Conservation (phyloP, 2,888 invertebrate genomes). For the Tetheella fluctuosa region DNA sequence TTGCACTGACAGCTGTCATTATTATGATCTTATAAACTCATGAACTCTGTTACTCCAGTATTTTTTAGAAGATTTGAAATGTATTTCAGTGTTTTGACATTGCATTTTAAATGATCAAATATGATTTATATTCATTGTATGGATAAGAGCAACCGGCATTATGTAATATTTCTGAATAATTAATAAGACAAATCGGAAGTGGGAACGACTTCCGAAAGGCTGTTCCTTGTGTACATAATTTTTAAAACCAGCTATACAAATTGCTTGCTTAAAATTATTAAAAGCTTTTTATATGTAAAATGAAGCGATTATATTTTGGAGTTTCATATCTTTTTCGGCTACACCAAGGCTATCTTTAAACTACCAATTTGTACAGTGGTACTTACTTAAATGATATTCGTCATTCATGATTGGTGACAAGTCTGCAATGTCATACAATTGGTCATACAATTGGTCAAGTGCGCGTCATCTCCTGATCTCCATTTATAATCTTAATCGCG, state of each 20-base stretch:
- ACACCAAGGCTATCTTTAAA: too few relatives aligned
- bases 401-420: neutral
- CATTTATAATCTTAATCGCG: slow-evolving; percentile 35
- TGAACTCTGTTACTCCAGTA: too few relatives aligned
- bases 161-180: neutral
- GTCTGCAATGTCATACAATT: neutral
- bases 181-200: slow-evolving; percentile 5
- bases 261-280: too few relatives aligned
- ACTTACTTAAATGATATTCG: neutral
- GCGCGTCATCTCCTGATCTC: slow-evolving; percentile 23
- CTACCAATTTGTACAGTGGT: neutral
- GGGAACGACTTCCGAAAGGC: neutral
- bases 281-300: too few relatives aligned
- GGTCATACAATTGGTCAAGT: neutral
- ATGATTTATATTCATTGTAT: neutral
- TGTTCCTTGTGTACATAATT: neutral
- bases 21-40: too few relatives aligned
- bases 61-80: too few relatives aligned
- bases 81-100: slow-evolving; percentile 11
- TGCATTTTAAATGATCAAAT: neutral
- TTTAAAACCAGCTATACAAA: too few relatives aligned
- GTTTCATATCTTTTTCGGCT: too few relatives aligned
- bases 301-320: too few relatives aligned
- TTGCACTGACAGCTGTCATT: too few relatives aligned
- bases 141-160: neutral